Percentiles rank a stretch among this genome's conserved stretches.
Conservation (phyloP, 30 jellyfish, hydroid and myxozoan genomes). For the Catostylus mosaicus region DNA sequence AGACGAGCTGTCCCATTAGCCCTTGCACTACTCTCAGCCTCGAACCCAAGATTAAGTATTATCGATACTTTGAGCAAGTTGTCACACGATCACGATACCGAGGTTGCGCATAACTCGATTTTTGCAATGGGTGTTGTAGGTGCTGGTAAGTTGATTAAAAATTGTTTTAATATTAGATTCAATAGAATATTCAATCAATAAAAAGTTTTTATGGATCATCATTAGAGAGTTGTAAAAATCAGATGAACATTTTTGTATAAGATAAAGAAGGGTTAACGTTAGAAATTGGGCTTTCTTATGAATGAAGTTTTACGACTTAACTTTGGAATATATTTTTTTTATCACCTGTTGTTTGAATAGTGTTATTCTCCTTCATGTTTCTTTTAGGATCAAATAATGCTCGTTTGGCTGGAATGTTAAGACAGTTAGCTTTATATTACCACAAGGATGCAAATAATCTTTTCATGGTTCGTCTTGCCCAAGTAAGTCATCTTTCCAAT, state of each 20-base stretch:
- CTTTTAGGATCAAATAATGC: conserved; percentile 96
- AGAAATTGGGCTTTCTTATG: too few relatives aligned
- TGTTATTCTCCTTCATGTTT: too few relatives aligned
- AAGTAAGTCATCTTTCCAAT: conserved; percentile 60
- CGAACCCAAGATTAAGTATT: conserved; percentile 96
- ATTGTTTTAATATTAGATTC: too few relatives aligned
- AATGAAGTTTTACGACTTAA: too few relatives aligned
- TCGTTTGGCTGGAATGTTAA: conserved; percentile 94
- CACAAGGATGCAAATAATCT: conserved; percentile 92
- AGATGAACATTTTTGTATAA: too few relatives aligned
- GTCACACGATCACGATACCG: conserved; percentile 99
- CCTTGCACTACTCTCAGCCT: conserved; percentile 94
- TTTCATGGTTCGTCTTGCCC: conserved; percentile 95
- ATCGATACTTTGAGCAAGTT: conserved; percentile 96
- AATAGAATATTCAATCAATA: too few relatives aligned
- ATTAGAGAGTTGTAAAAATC: too few relatives aligned
- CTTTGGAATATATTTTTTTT: too few relatives aligned
- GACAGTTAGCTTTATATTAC: conserved; percentile 93
- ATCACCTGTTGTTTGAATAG: too few relatives aligned
- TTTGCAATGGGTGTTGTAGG: conserved; percentile 99
- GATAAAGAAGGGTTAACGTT: too few relatives aligned
- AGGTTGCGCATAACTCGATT: conserved; percentile 97
- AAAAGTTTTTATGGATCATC: background rate
- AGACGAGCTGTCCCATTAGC: conserved; percentile 98
- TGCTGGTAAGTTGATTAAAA: conserved; percentile 83